Evolutionary conservation across 2,888 invertebrate genomes (phyloP), one percentile per base, ranked within the genome.

Genomic region (Mycalesis mineus): DNA sequence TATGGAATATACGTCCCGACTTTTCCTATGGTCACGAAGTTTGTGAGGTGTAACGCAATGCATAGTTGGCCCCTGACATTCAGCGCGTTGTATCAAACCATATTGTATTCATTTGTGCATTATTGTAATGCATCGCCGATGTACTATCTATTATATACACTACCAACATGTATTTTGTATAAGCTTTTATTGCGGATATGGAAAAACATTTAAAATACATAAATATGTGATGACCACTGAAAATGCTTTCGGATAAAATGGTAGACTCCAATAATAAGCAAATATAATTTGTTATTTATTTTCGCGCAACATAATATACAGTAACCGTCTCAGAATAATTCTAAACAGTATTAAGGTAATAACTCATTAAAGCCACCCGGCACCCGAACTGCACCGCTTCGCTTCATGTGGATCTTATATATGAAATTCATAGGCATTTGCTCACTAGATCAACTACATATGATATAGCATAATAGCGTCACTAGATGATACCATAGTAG

Each of bases 291-390:
- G 22, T 41, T 37, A 55, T 45, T 55, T 48, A 51, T 48, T 52
- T 29, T 53, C 15, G 57, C 48, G 55, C 36, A 14, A 36, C 48
- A 58, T 42, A 54, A 49, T 53, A 42, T 53, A 53, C 42, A 45
- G 60, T 53, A 57, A 57, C 61, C 58, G 58, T 61, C 58, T 58
- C 58, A 58, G 37, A 51, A 37, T 57, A 47, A 61, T 61, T 60
- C 60, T 60, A 61, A 58, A 61, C 40, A 29, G 41, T 60, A 60
- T 45, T 41, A 42, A 54, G 51, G 57, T 52, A 31, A 49, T 52
- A 48, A 5, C 11, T 28, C 37, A 39, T 22, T 4, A 22, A 5
- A 22, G 22, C 22, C 22, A 5, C 5, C 22, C 22, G 22, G 22
- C 5, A 22, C 22, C 2, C 22, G 2, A 22, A 2, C 2, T 22